Evolutionary conservation across 2,113 vertebrate species (phyloP), one percentile per base, ranked within the genome.

Genomic region (Ciconia boyciana): DNA sequence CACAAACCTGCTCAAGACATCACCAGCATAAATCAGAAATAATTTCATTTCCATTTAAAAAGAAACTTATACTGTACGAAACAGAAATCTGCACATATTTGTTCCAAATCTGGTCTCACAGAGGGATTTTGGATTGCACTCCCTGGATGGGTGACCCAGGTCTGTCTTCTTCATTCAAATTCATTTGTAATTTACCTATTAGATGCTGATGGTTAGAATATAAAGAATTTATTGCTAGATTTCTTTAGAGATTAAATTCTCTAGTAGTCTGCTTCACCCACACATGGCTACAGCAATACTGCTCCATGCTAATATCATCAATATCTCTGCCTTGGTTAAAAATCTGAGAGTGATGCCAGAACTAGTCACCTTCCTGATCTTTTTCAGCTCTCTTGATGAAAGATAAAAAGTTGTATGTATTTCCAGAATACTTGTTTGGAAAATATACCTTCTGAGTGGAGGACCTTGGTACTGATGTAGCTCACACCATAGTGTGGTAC

Each of bases 11-110:
- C 44, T 94, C 36, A 54, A 83, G 79, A 81, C 41, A 89, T 61
- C 77, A 88, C 43, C 31, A 64, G 44, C 46, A 89, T 83, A 95
- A 94, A 91, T 83, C 62, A 87, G 71, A 90, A 79, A 60, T 74
- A 60, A 74, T 65, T 64, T 93, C 6, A 81, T 89, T 96, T 92
- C 87, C 15, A 85, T 92, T 94, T 96, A 85, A 90, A 87, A 72
- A 51, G 83, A 68, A 85, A 58, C 18, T 71, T 82, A 52, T 36
- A 61, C 31, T 21, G 2, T 22, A 49, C 62, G n/a, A 84, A 91
- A 58, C 17, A 66, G 17, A 58, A 55, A 49, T 46, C 31, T 65
- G 6, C 3, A 3, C 6, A 11, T 11, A 10, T 54, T 84, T 89
- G 7, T 58, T 80, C 66, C 75, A 49, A 86, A 76, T 85, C 58